These are phyloP conservation scores for Cyclophora albipunctata DNA, from an alignment of 2,888 invertebrate species.

Conservation along the genomic window DNA sequence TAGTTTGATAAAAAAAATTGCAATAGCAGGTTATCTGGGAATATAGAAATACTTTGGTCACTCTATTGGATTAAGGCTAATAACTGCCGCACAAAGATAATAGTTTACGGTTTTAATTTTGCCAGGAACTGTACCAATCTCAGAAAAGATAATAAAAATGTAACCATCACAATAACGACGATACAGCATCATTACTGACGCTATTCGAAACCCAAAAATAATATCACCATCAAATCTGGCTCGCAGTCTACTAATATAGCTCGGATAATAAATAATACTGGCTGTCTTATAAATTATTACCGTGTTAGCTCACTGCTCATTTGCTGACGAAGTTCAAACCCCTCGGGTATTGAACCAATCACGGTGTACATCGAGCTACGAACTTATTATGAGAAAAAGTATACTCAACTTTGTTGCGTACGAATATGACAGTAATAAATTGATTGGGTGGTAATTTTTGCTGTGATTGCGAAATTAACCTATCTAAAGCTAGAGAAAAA, in stretches of 20 bases:
- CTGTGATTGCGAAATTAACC: background rate
- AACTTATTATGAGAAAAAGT: conserved; percentile 68
- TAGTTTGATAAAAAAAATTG: no score
- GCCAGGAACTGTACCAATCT: no score
- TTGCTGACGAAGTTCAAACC: conserved; percentile 72
- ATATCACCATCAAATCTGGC: background rate
- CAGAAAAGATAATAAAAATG: no score
- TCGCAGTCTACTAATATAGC: conserved; percentile 37
- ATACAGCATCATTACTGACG: no score
- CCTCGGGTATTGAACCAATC: conserved; percentile 66
- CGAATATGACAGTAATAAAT: conserved; percentile 10
- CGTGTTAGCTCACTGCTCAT: conserved; percentile 71
- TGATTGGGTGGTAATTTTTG: background rate
- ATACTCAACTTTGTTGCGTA: conserved; percentile 14
- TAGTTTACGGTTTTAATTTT: no score
- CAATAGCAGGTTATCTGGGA: no score
- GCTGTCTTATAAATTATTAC: conserved; percentile 71
- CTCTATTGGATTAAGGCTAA: no score
- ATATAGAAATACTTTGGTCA: no score
- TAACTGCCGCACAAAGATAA: no score
- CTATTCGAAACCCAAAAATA: no score
- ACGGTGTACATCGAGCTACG: conserved; percentile 49
- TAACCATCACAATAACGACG: no score
- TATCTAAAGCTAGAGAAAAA: no score
- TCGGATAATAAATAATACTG: conserved; percentile 63